A percentile compares a stretch with the other conserved stretches of the same genome.
phyloP scores from a whole-genome alignment of 2,797 vertebrate species.

The Myotis myotis region DNA sequence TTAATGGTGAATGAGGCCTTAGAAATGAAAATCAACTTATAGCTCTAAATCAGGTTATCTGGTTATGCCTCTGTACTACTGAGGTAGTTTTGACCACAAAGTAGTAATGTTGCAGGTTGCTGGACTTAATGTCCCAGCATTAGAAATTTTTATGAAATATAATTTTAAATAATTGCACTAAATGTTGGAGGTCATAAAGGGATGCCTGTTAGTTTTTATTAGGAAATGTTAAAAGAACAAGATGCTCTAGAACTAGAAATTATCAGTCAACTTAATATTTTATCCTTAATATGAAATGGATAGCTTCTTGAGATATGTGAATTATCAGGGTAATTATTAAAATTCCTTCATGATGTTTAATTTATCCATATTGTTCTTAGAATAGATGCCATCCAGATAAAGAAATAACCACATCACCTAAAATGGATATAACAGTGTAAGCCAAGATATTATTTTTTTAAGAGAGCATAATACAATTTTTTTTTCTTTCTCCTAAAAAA shows the following conservation, averaged over 20 bases:
- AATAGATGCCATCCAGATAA: neutral
- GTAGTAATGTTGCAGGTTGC: neutral
- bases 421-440: neutral
- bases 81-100: neutral
- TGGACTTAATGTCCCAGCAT: neutral
- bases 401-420: neutral
- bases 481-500: neutral
- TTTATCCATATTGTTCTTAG: neutral
- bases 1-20: neutral
- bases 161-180: neutral
- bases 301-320: neutral
- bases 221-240: slow-evolving; percentile 48
- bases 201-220: neutral
- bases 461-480: neutral
- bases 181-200: neutral
- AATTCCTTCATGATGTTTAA: neutral
- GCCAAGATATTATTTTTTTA: neutral
- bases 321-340: neutral
- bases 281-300: neutral
- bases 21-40: neutral
- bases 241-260: neutral
- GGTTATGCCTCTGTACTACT: neutral
- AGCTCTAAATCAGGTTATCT: neutral
- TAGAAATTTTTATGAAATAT: neutral
- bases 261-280: slow-evolving; percentile 22